These are phyloP conservation scores for Gortyna flavago DNA, from an alignment of 2,888 invertebrate genomes.

Conservation along the genomic window DNA sequence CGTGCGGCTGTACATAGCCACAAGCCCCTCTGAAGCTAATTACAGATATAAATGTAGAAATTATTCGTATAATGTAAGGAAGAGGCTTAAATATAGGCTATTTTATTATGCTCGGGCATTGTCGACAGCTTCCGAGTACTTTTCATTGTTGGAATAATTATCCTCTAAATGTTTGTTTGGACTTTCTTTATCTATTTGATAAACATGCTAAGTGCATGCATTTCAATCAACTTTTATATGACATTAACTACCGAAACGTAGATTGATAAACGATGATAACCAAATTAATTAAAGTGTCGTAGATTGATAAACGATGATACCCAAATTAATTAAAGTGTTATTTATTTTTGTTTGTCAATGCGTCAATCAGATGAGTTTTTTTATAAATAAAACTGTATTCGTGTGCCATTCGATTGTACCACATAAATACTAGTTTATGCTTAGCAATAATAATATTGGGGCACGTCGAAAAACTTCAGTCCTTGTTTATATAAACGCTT, in stretches of 20 bases:
- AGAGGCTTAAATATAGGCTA: background rate
- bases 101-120: background rate
- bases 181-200: slow-evolving; percentile 37
- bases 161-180: slow-evolving; percentile 42
- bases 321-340: background rate
- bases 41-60: background rate
- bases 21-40: background rate
- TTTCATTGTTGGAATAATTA: slow-evolving; percentile 18
- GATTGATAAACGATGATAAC: slow-evolving; percentile 33
- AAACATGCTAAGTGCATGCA: background rate
- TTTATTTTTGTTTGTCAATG: background rate
- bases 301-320: slow-evolving; percentile 35
- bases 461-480: slow-evolving; percentile 42
- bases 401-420: background rate
- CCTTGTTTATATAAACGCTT: slow-evolving; percentile 25
- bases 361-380: background rate
- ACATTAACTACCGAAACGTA: slow-evolving; percentile 21
- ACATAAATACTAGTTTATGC: slow-evolving; percentile 32
- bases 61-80: background rate
- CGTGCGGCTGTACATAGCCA: too few species aligned
- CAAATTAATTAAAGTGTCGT: too few species aligned
- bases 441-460: slow-evolving; percentile 25
- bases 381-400: background rate
- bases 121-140: background rate
- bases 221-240: slow-evolving; percentile 31